Evolutionary conservation across 2,888 invertebrate species (phyloP), one percentile per base, ranked within the genome.

Genomic region (Drosophila differens): DNA sequence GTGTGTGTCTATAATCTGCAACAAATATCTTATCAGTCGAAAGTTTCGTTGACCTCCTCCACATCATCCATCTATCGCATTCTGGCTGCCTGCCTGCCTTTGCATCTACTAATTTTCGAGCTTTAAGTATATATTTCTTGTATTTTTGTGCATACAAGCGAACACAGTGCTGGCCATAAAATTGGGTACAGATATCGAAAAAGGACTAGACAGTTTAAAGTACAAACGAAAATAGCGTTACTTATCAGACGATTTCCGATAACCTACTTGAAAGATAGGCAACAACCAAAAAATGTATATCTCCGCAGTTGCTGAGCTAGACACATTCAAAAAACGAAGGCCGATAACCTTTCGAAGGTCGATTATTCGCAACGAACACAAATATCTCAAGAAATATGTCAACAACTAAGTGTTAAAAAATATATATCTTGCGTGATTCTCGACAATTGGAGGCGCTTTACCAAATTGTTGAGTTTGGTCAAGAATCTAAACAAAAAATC

Each of bases 1-100:
- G n/a, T 58, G 41, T 66, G 69, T 78, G 55, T 39, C 7, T 28
- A 57, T 82, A 82, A 82, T 82, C 85, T 70, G 39, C 39, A 37
- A 47, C 30, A 58, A 58, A 52, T 72, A 81, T 74, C 75, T 84
- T 83, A 83, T 83, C 83, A 82, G 74, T 64, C 63, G 57, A 58
- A 78, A 53, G 73, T 83, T 83, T 74, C 86, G 75, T 84, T 83
- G 83, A 83, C 87, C 83, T 72, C 47, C 47, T 47, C 47, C 47
- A 25, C 47, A 47, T 47, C 47, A 47, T 47, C 25, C 63, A 57
- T 70, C 69, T 70, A 77, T 71, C 60, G 60, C 63, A 57, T 55
- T 79, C 30, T 35, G 39, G n/a, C n/a, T 28, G 41, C 32, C 41
- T 32, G 35, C 49, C 44, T 39, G 67, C 66, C 71, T 74, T 73